phyloP scores from a whole-genome alignment of 2,888 invertebrate species.

The Cantharis rustica region DNA sequence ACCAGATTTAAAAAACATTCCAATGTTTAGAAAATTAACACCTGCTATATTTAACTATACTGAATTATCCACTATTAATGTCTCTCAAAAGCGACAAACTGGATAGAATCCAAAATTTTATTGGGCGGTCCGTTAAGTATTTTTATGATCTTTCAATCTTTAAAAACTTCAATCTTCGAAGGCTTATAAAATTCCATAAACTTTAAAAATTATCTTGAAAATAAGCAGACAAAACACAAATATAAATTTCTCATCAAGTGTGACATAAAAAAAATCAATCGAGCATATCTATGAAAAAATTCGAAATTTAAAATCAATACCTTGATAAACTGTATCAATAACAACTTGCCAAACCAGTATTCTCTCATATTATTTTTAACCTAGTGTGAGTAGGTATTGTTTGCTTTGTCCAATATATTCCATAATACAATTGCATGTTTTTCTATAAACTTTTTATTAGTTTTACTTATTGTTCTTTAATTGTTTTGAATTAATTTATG shows the following conservation, averaged over 20 bases:
- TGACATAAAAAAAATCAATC: too few species aligned
- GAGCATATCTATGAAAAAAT: too few species aligned
- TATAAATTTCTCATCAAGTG: not conserved
- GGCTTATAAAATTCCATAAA: not conserved
- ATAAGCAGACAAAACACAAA: not conserved
- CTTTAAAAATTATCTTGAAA: not conserved
- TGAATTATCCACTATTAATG: not conserved
- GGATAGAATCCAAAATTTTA: not conserved
- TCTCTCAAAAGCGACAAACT: not conserved
- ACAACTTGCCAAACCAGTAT: not conserved
- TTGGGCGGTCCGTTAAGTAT: not conserved
- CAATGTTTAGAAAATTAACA: not conserved
- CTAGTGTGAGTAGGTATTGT: not conserved
- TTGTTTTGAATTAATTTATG: not conserved
- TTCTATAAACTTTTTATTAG: not conserved
- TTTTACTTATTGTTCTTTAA: not conserved
- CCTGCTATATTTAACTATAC: not conserved
- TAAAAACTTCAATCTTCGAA: not conserved
- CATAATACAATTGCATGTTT: not conserved
- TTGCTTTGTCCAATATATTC: not conserved
- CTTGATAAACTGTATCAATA: not conserved
- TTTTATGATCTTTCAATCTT: not conserved
- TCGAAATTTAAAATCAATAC: not conserved
- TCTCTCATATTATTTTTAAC: not conserved
- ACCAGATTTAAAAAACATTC: conserved; percentile 1